These are phyloP conservation scores for Forficula auricularia DNA, from an alignment of 1,140 invertebrate genomes.

Conservation along the genomic window DNA sequence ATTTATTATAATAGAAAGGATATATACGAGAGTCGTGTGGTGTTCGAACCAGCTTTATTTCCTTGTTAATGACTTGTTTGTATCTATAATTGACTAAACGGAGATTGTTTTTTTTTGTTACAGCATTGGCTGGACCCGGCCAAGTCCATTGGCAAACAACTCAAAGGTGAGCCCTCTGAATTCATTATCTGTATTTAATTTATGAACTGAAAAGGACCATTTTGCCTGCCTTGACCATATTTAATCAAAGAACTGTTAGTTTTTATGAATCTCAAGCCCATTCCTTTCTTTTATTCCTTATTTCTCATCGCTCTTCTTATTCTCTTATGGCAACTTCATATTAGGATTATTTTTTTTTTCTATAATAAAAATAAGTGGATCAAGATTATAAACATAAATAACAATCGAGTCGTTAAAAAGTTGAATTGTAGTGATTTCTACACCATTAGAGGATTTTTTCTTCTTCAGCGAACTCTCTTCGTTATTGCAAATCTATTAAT, in stretches of 20 bases:
- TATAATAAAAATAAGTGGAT: neutral
- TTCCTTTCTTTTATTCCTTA: neutral
- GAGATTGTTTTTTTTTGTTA: constrained; percentile 24
- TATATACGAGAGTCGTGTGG: too few species aligned
- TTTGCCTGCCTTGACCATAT: constrained; percentile 2
- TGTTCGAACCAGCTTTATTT: too few species aligned
- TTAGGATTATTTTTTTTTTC: neutral
- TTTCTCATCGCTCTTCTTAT: neutral
- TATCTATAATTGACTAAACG: too few species aligned
- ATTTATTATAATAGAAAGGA: too few species aligned
- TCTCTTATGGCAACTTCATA: neutral
- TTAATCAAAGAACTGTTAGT: constrained; percentile 1
- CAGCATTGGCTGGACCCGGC: constrained; percentile 81
- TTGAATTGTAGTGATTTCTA: too few species aligned
- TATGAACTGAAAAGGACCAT: too few species aligned
- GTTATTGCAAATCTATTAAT: too few species aligned
- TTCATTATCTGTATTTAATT: neutral
- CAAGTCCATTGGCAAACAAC: constrained; percentile 63
- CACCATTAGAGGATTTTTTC: too few species aligned
- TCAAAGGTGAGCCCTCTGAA: constrained; percentile 35
- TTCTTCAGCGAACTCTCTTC: too few species aligned
- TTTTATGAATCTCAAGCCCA: neutral
- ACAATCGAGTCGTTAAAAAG: too few species aligned
- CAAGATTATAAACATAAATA: too few species aligned
- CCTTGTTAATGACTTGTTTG: too few species aligned